phyloP scores from a whole-genome alignment of 2,797 vertebrate species.

The Onychomys leucogaster region DNA sequence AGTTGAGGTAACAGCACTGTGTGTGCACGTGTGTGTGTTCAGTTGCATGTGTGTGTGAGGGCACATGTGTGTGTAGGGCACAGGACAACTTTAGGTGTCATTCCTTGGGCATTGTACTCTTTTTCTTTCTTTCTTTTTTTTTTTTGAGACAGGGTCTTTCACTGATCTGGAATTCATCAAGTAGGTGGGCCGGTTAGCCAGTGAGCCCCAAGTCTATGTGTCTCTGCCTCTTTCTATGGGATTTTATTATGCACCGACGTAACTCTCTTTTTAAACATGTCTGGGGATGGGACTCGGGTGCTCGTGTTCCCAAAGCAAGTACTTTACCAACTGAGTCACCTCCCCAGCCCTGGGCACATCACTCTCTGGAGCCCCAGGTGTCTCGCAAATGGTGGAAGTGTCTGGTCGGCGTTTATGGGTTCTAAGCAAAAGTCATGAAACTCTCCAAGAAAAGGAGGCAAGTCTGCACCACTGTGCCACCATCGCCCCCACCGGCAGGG shows the following conservation, averaged over 20 bases:
- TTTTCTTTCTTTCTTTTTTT: background rate
- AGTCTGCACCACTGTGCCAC: background rate
- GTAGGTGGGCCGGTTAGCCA: background rate
- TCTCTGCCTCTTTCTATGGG: background rate
- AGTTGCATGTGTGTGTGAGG: background rate
- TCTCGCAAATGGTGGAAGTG: background rate
- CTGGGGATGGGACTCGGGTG: background rate
- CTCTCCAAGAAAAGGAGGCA: background rate
- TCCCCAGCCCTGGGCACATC: background rate
- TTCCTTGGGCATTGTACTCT: background rate
- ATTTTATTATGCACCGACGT: fast-evolving
- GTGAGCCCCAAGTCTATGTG: background rate
- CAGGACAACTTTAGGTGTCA: background rate
- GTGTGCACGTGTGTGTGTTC: background rate
- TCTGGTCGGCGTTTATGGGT: background rate
- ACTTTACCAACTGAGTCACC: background rate
- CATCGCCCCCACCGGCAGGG: background rate
- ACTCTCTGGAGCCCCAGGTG: background rate
- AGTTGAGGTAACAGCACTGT: background rate
- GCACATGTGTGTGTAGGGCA: background rate
- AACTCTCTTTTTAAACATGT: too few relatives aligned
- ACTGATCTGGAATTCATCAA: background rate
- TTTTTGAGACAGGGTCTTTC: background rate
- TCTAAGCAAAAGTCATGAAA: background rate
- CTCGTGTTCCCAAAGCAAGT: background rate